Conservation (phyloP, 2,888 invertebrate genomes). For the Phengaris alcon region DNA sequence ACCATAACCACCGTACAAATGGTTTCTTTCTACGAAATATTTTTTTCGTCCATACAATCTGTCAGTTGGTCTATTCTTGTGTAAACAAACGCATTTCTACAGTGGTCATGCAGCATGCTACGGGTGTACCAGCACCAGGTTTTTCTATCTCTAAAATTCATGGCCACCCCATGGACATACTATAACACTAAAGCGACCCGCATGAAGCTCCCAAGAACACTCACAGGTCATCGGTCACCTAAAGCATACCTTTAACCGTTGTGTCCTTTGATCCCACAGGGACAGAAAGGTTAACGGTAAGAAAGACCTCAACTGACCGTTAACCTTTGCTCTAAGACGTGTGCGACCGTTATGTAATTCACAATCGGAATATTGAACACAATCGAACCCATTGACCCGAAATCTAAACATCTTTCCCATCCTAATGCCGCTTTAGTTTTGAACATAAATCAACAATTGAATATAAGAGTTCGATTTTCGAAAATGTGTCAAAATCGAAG, state of each 20-base stretch:
- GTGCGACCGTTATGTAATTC: constrained; percentile 69
- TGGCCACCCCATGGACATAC: no score
- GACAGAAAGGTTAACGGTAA: not conserved
- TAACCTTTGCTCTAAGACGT: constrained; percentile 66
- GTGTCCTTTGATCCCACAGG: not conserved
- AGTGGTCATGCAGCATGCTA: no score
- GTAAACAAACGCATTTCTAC: no score
- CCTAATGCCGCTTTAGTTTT: constrained; percentile 44
- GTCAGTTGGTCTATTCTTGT: no score
- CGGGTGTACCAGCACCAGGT: no score
- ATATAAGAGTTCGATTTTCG: constrained; percentile 61
- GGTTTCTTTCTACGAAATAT: no score
- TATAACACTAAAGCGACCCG: no score
- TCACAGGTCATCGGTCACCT: no score
- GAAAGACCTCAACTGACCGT: constrained; percentile 46
- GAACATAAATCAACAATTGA: constrained; percentile 74
- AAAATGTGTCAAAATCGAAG: constrained; percentile 72
- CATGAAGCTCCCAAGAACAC: no score
- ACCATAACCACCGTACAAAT: no score
- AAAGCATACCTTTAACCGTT: not conserved
- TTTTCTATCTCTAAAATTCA: no score
- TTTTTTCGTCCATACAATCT: no score
- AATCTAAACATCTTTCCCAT: constrained; percentile 62
- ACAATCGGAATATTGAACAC: constrained; percentile 47
- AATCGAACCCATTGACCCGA: constrained; percentile 69